A percentile compares a stretch with the other conserved stretches of the same genome.
Evolutionary conservation across 1,140 invertebrate species (phyloP).

Genomic region (Kradibia gibbosae): DNA sequence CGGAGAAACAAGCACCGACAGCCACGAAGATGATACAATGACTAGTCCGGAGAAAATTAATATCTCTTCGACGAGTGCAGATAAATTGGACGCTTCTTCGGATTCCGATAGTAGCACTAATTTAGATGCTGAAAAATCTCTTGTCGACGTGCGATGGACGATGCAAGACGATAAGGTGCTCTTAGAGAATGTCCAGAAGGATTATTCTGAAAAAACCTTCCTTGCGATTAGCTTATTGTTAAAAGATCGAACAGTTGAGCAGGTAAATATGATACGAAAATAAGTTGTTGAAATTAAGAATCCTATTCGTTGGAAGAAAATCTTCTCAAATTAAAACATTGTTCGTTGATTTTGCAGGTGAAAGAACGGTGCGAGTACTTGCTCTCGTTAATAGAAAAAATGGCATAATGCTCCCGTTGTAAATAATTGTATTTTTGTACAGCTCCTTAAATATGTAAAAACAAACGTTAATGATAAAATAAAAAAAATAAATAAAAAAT

Average conservation of each 20-base stretch:
- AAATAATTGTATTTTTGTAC: conserved; percentile 27
- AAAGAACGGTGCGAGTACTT: conserved; percentile 64
- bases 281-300: too few species aligned
- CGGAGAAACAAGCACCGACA: conserved; percentile 42
- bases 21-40: conserved; percentile 41
- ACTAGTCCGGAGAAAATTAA: conserved; percentile 36
- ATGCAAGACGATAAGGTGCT: conserved; percentile 68
- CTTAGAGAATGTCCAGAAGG: conserved; percentile 66
- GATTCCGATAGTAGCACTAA: conserved; percentile 53
- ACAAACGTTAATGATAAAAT: conserved; percentile 36
- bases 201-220: conserved; percentile 67
- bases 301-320: too few species aligned
- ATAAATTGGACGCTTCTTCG: conserved; percentile 55
- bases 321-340: conserved; percentile 28
- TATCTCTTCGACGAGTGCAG: conserved; percentile 43
- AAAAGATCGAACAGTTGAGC: conserved; percentile 61
- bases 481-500: conserved; percentile 30
- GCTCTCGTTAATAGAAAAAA: conserved; percentile 64
- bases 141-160: conserved; percentile 62
- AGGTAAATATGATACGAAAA: conserved; percentile 56
- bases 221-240: conserved; percentile 60
- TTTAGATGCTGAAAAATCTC: conserved; percentile 45
- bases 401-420: conserved; percentile 55
- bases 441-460: conserved; percentile 40
- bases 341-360: conserved; percentile 56